Percentiles rank a stretch among this genome's conserved stretches.
phyloP scores from a whole-genome alignment of 2,113 vertebrate species.

The Indicator indicator region DNA sequence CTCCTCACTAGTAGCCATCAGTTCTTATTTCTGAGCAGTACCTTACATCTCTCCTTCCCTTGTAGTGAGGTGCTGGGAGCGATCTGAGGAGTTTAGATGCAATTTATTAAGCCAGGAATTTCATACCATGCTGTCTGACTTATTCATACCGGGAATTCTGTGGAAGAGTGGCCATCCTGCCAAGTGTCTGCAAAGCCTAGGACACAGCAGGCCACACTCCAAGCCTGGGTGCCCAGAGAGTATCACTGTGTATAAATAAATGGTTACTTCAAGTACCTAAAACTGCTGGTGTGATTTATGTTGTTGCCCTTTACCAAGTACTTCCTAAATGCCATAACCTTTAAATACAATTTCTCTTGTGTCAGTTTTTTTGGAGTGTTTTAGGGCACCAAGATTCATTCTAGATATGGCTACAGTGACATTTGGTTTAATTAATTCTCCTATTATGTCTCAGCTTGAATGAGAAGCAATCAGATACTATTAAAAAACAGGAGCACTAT shows the following conservation, averaged over 20 bases:
- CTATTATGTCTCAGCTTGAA: slow-evolving; percentile 37
- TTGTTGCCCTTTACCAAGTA: neutral
- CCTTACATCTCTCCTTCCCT: neutral
- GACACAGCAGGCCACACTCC: neutral
- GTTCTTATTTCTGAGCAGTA: neutral
- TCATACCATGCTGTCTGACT: neutral
- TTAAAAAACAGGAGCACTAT: neutral
- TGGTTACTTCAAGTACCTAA: neutral
- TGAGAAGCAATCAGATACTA: slow-evolving; percentile 3
- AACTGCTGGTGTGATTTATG: neutral
- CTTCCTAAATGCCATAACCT: slow-evolving; percentile 20
- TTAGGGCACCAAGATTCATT: slow-evolving; percentile 39
- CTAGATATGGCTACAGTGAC: slow-evolving; percentile 3
- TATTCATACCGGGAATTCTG: neutral
- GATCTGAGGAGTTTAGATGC: neutral
- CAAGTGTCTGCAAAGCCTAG: neutral
- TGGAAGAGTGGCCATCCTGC: neutral
- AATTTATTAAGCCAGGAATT: neutral
- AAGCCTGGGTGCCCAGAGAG: neutral
- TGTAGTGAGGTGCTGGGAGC: neutral
- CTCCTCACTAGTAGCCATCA: neutral
- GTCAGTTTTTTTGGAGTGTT: slow-evolving; percentile 11
- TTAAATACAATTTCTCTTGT: slow-evolving; percentile 16
- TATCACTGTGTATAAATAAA: neutral
- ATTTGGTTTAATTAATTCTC: slow-evolving; percentile 59